phyloP scores from a whole-genome alignment of 2,113 vertebrate genomes.

The Semicossyphus pulcher region DNA sequence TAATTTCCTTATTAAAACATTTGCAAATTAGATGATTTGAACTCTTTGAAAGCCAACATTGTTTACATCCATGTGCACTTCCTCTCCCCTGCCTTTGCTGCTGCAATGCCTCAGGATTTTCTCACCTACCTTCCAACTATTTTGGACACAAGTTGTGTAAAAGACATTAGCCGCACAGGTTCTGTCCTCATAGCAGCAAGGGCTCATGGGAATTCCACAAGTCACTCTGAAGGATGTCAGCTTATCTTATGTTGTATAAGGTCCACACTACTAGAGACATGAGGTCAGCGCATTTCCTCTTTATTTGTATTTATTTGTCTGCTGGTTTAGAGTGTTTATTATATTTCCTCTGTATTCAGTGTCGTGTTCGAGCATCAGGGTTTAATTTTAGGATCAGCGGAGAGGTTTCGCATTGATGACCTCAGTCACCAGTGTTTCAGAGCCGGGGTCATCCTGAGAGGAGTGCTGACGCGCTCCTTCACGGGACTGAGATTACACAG shows the following conservation, averaged over 20 bases:
- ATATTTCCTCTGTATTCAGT: not conserved
- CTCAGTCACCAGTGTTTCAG: constrained; percentile 16
- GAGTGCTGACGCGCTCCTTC: constrained; percentile 5
- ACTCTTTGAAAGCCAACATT: not conserved
- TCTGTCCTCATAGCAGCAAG: constrained; percentile 37
- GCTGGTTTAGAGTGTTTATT: not conserved
- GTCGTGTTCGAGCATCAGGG: not conserved
- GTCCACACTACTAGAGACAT: too few relatives aligned
- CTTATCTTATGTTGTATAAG: not conserved
- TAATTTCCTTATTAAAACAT: not conserved
- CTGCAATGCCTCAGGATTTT: not conserved
- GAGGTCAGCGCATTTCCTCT: not conserved
- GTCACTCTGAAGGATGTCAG: not conserved
- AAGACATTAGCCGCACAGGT: not conserved
- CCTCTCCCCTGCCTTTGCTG: not conserved
- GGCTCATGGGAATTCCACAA: constrained; percentile 5
- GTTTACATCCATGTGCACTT: not conserved
- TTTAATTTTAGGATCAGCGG: not conserved
- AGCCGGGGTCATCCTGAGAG: not conserved
- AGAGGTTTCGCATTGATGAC: not conserved
- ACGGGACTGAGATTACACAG: constrained; percentile 3
- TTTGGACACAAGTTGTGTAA: constrained; percentile 33
- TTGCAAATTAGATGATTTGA: not conserved
- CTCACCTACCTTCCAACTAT: not conserved
- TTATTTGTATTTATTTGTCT: not conserved